These are phyloP conservation scores for Danionella dracula DNA, from an alignment of 2,797 vertebrate genomes.

Conservation along the genomic window DNA sequence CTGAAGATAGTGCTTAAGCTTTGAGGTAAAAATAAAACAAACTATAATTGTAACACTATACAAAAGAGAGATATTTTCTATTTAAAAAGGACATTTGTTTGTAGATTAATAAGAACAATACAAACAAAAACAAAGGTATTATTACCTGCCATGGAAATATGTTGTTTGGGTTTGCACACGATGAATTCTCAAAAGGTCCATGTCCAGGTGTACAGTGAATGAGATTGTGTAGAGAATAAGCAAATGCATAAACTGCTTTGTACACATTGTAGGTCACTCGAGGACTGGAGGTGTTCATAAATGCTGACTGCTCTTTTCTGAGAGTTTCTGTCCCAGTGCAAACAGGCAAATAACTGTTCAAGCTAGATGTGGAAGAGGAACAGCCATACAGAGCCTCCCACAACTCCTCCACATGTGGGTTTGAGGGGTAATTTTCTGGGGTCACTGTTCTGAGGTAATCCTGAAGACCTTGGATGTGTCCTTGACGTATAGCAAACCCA, in stretches of 20 bases:
- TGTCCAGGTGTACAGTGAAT: slow-evolving; percentile 41
- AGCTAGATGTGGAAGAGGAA: slow-evolving; percentile 8
- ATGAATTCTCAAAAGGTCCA: slow-evolving; percentile 41
- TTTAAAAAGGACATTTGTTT: too few relatives aligned
- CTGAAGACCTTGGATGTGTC: slow-evolving; percentile 42
- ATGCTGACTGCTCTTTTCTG: slow-evolving; percentile 39
- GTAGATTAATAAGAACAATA: too few relatives aligned
- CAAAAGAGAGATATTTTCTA: too few relatives aligned
- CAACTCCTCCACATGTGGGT: slow-evolving; percentile 44
- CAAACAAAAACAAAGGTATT: background rate
- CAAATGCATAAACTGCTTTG: slow-evolving; percentile 55
- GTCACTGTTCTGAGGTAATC: slow-evolving; percentile 46
- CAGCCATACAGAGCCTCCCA: slow-evolving; percentile 50
- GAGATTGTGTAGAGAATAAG: slow-evolving; percentile 50
- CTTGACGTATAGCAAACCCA: slow-evolving; percentile 51
- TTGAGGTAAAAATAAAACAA: background rate
- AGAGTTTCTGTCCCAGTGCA: slow-evolving; percentile 48
- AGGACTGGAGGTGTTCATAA: slow-evolving; percentile 46
- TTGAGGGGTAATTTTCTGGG: slow-evolving; percentile 43
- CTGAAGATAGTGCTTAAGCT: slow-evolving; percentile 53
- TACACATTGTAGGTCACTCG: slow-evolving; percentile 54
- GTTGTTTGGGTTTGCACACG: slow-evolving; percentile 47
- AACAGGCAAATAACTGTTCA: slow-evolving; percentile 18
- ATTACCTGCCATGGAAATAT: slow-evolving; percentile 55
- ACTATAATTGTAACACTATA: too few relatives aligned